These are phyloP conservation scores for Pogonognathellus flavescens DNA, from an alignment of 1,140 invertebrate species.

Conservation along the genomic window DNA sequence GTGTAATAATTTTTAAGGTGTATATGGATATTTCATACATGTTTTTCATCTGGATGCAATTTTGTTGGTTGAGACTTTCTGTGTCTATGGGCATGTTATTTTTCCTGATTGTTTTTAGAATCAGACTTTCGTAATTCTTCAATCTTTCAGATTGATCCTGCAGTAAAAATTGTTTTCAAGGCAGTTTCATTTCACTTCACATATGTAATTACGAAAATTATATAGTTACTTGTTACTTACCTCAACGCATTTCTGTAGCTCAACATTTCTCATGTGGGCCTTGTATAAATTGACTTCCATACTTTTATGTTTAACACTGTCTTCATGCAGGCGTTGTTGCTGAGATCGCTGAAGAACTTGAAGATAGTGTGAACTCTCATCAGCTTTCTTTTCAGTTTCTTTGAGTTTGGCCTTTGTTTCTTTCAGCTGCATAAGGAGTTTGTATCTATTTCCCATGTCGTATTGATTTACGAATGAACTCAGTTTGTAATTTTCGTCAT, in stretches of 20 bases:
- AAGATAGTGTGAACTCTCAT: conserved; percentile 45
- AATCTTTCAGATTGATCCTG: conserved; percentile 10
- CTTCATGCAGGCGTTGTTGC: conserved; percentile 14
- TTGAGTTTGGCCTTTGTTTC: neutral
- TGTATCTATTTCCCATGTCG: conserved; percentile 52
- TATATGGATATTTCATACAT: neutral
- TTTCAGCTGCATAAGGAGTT: conserved; percentile 25
- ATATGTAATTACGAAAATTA: too few relatives aligned
- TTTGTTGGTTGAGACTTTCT: neutral
- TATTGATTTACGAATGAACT: conserved; percentile 43
- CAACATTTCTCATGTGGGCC: neutral
- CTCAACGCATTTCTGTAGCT: conserved; percentile 30
- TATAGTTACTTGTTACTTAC: conserved; percentile 23
- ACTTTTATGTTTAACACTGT: conserved; percentile 1
- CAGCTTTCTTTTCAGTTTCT: conserved; percentile 39
- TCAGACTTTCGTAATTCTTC: neutral
- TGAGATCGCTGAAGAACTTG: conserved; percentile 55
- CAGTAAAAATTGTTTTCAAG: neutral
- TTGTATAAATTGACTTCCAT: conserved; percentile 37
- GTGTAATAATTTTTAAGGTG: neutral
- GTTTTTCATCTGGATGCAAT: neutral
- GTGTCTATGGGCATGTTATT: conserved; percentile 2
- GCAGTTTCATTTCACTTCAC: too few relatives aligned
- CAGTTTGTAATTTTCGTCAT: conserved; percentile 49
- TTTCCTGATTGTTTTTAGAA: conserved; percentile 19